Evolutionary conservation across 2,888 invertebrate species (phyloP), one percentile per base, ranked within the genome.

Genomic region (Ceriagrion tenellum): DNA sequence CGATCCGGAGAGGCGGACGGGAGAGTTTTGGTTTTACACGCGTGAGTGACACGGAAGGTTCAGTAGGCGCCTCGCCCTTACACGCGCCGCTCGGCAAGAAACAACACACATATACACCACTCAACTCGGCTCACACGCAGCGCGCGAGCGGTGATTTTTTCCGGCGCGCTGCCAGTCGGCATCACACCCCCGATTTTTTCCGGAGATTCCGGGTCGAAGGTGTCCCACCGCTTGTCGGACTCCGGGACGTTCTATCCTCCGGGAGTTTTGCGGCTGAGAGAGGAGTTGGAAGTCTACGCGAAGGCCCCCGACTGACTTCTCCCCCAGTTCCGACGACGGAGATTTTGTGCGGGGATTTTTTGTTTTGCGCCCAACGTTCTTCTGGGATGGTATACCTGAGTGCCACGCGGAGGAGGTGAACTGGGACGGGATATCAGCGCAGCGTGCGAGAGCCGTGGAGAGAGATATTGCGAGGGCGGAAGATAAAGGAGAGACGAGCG

Each of bases 21-120:
- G 74, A 69, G 93, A 93, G 93, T 93, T 93, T 93, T 63, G 59
- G 59, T 63, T 93, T 93, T 93, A 93, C 93, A 93, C 93, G 93
- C 93, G 93, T 93, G 93, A 93, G 69, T 93, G 93, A 63, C 93
- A 69, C 93, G 93, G 93, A 93, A 69, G 93, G 69, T 55, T 93
- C 93, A 93, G 93, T 93, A 63, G 69, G 93, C 93, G 93, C 93
- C 93, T 69, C 69, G 93, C 93, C 69, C 93, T 63, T 69, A 47
- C 69, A 69, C 63, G 93, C 93, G 93, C 69, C 93, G 69, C 93
- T 69, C 93, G 69, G 69, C 69, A 93, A 93, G 47, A 81, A 81
- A 81, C 81, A 81, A 81, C 81, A 81, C 81, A 30, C 81, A 81
- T 35, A 81, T 30, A 81, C 81, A 35, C 35, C 81, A 81, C 81